Conservation (phyloP, 2,113 vertebrate species). For the Phyllostomus discolor region DNA sequence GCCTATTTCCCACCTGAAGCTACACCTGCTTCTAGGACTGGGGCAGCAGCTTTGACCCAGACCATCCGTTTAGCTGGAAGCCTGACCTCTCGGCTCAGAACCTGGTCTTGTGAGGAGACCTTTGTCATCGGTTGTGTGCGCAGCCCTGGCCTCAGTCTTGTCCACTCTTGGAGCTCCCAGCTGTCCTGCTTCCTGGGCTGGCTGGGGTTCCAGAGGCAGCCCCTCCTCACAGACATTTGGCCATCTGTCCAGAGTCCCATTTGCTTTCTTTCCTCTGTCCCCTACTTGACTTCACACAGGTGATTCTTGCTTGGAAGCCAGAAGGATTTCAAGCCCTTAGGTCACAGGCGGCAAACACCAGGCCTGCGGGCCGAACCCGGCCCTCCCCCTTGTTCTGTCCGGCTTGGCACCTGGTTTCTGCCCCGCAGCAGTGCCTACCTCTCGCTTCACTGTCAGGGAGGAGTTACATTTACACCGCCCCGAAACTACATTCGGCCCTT, state of each 20-base stretch:
- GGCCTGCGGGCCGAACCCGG: too few species aligned
- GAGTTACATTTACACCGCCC: too few species aligned
- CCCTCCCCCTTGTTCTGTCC: too few species aligned
- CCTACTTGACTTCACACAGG: background rate
- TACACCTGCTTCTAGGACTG: background rate
- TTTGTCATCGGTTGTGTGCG: background rate
- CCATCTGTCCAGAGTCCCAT: fast-evolving
- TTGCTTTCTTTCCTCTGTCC: background rate
- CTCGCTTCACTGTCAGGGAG: too few species aligned
- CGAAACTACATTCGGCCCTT: too few species aligned
- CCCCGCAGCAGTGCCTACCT: too few species aligned
- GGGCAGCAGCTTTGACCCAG: background rate
- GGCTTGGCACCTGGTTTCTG: too few species aligned
- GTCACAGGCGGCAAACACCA: too few species aligned
- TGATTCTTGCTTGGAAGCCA: background rate
- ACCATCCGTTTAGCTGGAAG: fast-evolving
- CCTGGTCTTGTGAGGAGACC: background rate
- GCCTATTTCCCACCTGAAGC: background rate
- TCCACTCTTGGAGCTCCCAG: background rate
- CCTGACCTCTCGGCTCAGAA: background rate
- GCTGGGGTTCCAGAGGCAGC: background rate
- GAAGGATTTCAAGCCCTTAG: background rate
- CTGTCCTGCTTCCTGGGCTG: background rate
- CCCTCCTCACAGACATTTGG: background rate
- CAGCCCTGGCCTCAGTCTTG: fast-evolving